Conservation (phyloP, 2,113 vertebrate genomes). For the Camelus bactrianus region DNA sequence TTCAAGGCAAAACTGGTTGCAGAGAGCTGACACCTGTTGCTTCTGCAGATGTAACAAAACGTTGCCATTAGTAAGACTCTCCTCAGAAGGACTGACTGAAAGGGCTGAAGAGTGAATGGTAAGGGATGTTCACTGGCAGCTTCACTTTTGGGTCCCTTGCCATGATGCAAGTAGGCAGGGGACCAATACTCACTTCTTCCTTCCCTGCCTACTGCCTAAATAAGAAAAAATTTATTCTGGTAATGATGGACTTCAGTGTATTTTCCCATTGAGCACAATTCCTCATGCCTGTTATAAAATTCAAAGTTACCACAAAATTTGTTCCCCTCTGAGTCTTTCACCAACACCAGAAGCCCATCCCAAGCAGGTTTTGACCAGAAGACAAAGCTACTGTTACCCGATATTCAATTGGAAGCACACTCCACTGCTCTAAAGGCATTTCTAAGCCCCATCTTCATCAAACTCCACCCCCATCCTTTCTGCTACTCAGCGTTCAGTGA, state of each 20-base stretch:
- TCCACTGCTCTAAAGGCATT: not conserved
- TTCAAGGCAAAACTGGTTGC: not conserved
- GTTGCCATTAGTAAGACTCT: not conserved
- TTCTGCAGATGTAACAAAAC: not conserved
- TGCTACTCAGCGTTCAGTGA: not conserved
- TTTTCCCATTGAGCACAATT: constrained; percentile 22
- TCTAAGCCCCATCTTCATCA: not conserved
- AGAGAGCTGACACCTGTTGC: not conserved
- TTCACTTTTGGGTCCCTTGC: not conserved
- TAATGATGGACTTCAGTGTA: not conserved
- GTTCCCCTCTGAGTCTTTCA: not conserved
- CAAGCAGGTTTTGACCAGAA: not conserved
- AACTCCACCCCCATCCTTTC: not conserved
- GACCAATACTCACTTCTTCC: not conserved
- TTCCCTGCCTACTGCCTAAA: not conserved
- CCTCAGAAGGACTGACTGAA: not conserved
- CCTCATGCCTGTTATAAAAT: not conserved
- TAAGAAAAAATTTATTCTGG: not conserved
- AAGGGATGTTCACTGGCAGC: not conserved
- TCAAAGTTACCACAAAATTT: not conserved
- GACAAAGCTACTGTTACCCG: not conserved
- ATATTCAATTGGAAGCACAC: not conserved
- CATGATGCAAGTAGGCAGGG: not conserved
- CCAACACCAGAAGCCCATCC: not conserved
- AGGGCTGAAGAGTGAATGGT: not conserved